phyloP scores from a whole-genome alignment of 2,113 vertebrate species.

The Atherinomorus stipes region DNA sequence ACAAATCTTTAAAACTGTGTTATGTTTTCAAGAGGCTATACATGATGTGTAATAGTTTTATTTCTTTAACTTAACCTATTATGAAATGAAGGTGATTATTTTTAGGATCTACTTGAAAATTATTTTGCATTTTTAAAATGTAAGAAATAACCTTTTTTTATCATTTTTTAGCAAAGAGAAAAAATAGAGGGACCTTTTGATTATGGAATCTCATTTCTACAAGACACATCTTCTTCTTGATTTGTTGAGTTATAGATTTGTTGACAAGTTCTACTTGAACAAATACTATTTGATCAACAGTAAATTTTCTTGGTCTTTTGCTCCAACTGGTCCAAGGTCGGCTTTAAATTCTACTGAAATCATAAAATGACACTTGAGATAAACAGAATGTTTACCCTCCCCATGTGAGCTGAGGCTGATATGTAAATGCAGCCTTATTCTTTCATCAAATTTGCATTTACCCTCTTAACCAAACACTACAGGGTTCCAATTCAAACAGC shows the following conservation, averaged over 20 bases:
- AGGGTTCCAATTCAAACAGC: slow-evolving; percentile 99
- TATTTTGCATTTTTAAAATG: too few relatives aligned
- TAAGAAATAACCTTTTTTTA: too few relatives aligned
- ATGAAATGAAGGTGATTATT: background rate
- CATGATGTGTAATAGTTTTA: background rate
- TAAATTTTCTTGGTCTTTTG: slow-evolving; percentile 94
- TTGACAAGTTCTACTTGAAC: slow-evolving; percentile 91
- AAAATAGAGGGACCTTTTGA: slow-evolving; percentile 1
- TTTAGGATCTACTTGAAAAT: background rate
- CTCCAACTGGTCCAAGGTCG: slow-evolving; percentile 95
- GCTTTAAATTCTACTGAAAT: slow-evolving; percentile 99
- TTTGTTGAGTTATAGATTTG: slow-evolving; percentile 85
- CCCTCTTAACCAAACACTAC: slow-evolving; percentile 99
- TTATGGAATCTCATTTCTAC: slow-evolving; percentile 69
- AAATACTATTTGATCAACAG: slow-evolving; percentile 90
- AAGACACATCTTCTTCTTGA: slow-evolving; percentile 75
- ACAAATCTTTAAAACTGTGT: background rate
- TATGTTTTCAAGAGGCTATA: fast-evolving
- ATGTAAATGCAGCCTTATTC: slow-evolving; percentile 99
- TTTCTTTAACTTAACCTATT: slow-evolving; percentile 1
- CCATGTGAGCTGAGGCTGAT: slow-evolving; percentile 98
- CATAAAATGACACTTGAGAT: slow-evolving; percentile 99
- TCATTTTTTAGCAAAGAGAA: too few relatives aligned
- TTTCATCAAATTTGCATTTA: slow-evolving; percentile 99
- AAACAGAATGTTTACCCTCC: slow-evolving; percentile 99